These are phyloP conservation scores for Apis mellifera DNA, from an alignment of 1,140 invertebrate species.

Conservation along the genomic window DNA sequence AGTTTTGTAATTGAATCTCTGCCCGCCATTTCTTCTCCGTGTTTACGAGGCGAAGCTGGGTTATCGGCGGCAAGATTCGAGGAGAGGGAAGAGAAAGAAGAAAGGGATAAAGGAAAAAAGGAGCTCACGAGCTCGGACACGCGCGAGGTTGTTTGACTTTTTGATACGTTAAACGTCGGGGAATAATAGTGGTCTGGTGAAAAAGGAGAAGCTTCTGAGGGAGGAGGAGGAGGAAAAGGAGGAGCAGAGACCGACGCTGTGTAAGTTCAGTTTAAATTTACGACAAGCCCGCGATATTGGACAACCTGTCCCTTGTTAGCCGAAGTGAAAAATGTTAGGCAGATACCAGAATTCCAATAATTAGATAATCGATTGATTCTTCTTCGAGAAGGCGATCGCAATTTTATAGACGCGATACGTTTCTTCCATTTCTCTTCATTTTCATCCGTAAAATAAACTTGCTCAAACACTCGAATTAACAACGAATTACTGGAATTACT, in stretches of 20 bases:
- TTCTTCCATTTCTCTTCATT: no score
- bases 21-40: not conserved
- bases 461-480: no score
- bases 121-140: not conserved
- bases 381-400: no score
- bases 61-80: slow-evolving; percentile 7
- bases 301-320: slow-evolving; percentile 32
- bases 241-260: not conserved
- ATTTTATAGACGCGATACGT: no score
- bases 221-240: not conserved
- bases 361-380: not conserved
- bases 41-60: not conserved
- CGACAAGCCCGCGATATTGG: slow-evolving; percentile 39
- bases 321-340: slow-evolving; percentile 34
- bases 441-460: no score
- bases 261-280: slow-evolving; percentile 44
- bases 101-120: not conserved
- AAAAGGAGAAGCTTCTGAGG: slow-evolving; percentile 11
- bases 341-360: not conserved
- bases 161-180: slow-evolving; percentile 22
- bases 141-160: not conserved
- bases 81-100: not conserved
- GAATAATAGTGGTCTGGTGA: slow-evolving; percentile 15
- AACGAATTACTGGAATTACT: no score
- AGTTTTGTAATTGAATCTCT: slow-evolving; percentile 25